phyloP scores from a whole-genome alignment of 2,797 vertebrate genomes.

The Enteromius thamalakanensis region DNA sequence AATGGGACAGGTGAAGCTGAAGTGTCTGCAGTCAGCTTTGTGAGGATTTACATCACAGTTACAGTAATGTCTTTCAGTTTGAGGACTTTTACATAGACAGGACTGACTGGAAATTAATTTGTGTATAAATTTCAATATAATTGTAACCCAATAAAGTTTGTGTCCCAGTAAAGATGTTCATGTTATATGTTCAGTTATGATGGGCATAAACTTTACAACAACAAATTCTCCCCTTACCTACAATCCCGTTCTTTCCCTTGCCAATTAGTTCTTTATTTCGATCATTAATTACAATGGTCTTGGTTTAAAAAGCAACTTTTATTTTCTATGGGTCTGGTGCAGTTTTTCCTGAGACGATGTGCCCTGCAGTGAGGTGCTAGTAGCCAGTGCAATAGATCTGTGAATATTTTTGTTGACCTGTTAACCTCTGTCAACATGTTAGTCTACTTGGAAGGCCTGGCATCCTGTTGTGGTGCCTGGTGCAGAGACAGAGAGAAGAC shows the following conservation, averaged over 20 bases:
- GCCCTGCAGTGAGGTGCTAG: conserved; percentile 6
- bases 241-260: neutral
- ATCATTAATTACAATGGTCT: neutral
- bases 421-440: conserved; percentile 60
- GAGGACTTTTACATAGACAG: neutral
- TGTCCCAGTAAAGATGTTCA: neutral
- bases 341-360: neutral
- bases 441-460: conserved; percentile 49
- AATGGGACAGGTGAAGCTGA: neutral
- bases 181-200: neutral
- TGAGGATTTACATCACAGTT: neutral
- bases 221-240: neutral
- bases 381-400: conserved; percentile 45
- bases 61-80: neutral
- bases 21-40: neutral
- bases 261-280: neutral
- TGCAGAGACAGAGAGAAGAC: conserved; percentile 30
- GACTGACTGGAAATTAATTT: neutral
- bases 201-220: neutral
- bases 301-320: neutral
- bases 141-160: neutral
- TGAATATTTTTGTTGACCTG: conserved; percentile 45
- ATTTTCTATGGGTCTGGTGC: neutral
- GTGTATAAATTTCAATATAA: neutral
- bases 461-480: conserved; percentile 51